Percentiles rank a stretch among this genome's conserved stretches.
Evolutionary conservation across 2,797 vertebrate species (phyloP).

Genomic region (Esox masquinongy): DNA sequence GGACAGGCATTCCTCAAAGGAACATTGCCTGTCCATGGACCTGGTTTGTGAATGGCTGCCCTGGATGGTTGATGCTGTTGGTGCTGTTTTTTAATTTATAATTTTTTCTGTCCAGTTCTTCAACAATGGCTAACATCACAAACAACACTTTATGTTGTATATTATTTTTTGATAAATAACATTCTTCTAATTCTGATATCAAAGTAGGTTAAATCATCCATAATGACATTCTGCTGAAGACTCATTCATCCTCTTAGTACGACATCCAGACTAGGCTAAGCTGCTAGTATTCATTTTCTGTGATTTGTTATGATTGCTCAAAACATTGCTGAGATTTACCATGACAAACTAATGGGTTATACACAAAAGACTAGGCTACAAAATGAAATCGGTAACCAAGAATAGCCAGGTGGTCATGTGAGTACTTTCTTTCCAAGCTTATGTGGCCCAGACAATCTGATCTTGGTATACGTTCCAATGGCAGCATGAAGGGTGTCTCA

Average conservation of each 20-base stretch:
- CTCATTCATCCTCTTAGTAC: neutral
- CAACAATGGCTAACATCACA: too few species aligned
- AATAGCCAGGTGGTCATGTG: neutral
- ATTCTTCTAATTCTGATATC: too few species aligned
- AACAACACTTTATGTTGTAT: too few species aligned
- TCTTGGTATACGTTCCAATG: neutral
- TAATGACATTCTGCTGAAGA: neutral
- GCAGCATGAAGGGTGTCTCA: constrained; percentile 25
- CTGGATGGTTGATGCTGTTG: too few species aligned
- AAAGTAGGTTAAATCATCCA: neutral
- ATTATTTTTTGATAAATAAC: too few species aligned
- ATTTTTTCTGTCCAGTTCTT: too few species aligned
- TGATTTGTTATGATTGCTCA: neutral
- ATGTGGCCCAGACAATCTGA: constrained; percentile 3
- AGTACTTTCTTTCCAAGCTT: neutral
- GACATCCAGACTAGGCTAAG: neutral
- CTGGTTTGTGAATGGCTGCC: too few species aligned
- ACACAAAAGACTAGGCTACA: neutral
- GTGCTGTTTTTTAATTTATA: too few species aligned
- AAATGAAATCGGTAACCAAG: neutral
- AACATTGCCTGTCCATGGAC: too few species aligned
- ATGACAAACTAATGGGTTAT: neutral
- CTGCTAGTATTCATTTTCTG: neutral
- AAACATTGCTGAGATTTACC: neutral
- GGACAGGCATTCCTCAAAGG: too few species aligned